Conservation (phyloP, 2,888 invertebrate genomes). For the Lepidochrysops patricia region DNA sequence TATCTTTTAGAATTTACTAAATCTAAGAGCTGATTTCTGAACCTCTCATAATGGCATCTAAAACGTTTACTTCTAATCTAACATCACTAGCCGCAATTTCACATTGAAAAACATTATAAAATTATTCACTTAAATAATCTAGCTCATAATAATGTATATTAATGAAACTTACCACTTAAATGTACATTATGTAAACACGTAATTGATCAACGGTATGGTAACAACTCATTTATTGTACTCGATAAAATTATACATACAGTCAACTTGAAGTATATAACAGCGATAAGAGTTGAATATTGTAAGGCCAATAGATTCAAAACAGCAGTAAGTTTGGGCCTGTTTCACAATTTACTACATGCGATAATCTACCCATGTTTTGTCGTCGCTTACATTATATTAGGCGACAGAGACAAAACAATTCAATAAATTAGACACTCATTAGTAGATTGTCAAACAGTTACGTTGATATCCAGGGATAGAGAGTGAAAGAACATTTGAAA, state of each 20-base stretch:
- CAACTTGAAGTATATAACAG: neutral
- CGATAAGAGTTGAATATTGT: neutral
- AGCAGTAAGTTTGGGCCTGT: too few species aligned
- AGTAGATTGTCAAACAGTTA: too few species aligned
- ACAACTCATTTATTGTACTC: neutral
- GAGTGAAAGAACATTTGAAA: neutral
- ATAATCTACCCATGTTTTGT: too few species aligned
- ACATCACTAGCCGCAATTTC: conserved; percentile 29
- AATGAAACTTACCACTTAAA: neutral
- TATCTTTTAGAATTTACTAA: neutral
- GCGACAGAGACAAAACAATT: too few species aligned
- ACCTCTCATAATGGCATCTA: neutral
- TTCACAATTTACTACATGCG: too few species aligned
- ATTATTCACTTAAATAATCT: conserved; percentile 27
- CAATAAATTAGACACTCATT: too few species aligned
- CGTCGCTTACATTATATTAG: too few species aligned
- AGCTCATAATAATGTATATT: conserved; percentile 6
- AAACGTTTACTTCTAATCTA: conserved; percentile 4
- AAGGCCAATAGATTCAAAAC: neutral
- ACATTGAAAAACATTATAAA: conserved; percentile 33
- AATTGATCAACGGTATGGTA: conserved; percentile 10
- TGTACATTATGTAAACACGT: neutral
- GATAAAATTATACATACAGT: conserved; percentile 1
- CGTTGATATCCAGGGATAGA: neutral
- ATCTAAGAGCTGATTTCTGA: neutral